These are phyloP conservation scores for Oncorhynchus clarkii DNA, from an alignment of 2,113 vertebrate genomes.

Conservation along the genomic window DNA sequence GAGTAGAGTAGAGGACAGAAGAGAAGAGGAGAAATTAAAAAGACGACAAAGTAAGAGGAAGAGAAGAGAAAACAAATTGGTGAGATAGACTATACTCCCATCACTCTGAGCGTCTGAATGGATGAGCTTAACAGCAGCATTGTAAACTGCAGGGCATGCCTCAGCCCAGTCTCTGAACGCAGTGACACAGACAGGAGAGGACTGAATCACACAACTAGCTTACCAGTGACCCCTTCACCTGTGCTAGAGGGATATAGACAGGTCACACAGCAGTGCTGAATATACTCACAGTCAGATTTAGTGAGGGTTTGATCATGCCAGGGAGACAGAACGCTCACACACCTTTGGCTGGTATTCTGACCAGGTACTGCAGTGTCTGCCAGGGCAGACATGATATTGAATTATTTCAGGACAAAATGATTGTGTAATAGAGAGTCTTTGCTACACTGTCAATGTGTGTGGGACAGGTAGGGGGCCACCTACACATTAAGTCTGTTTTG, in stretches of 20 bases:
- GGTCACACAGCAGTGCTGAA: no score
- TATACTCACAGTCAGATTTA: not conserved
- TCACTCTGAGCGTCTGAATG: conserved; percentile 7
- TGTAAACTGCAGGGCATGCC: conserved; percentile 16
- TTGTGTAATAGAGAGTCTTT: not conserved
- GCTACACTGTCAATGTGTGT: conserved; percentile 7
- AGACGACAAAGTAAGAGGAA: no score
- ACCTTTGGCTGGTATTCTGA: no score
- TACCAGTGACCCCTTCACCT: no score
- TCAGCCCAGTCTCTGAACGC: not conserved
- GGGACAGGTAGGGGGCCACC: conserved; percentile 23
- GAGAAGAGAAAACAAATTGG: no score
- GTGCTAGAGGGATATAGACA: no score
- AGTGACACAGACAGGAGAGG: no score
- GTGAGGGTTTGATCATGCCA: not conserved
- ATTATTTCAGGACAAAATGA: not conserved
- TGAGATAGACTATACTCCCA: not conserved
- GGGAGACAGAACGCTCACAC: no score
- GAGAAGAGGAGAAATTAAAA: no score
- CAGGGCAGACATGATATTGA: not conserved
- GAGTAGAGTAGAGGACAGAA: no score
- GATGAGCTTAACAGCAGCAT: conserved; percentile 7
- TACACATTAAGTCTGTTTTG: not conserved
- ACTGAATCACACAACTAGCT: no score
- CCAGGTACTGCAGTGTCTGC: no score